Evolutionary conservation across 2,113 vertebrate genomes (phyloP).

Genomic region (Dascyllus trimaculatus): DNA sequence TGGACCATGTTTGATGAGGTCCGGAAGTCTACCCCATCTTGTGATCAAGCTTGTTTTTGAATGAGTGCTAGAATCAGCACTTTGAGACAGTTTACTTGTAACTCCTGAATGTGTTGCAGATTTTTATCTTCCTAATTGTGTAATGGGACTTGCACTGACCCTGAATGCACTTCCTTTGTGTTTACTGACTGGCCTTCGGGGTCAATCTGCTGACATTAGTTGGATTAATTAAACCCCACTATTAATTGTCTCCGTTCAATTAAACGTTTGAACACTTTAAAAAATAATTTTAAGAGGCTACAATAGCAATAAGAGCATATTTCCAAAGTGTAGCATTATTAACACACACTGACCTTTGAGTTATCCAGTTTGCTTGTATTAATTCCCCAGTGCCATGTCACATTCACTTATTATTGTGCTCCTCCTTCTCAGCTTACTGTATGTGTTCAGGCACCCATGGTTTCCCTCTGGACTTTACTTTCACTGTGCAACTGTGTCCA

Average conservation of each 20-base stretch:
- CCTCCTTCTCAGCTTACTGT: neutral
- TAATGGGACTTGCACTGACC: too few species aligned
- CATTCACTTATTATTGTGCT: slow-evolving; percentile 6
- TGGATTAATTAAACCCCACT: neutral
- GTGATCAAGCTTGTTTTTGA: too few species aligned
- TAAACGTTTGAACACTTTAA: neutral
- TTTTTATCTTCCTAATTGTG: too few species aligned
- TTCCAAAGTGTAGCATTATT: neutral
- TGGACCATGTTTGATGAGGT: too few species aligned
- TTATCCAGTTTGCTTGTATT: slow-evolving; percentile 4
- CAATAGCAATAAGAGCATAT: neutral
- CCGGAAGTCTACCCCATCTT: too few species aligned
- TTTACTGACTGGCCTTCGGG: neutral
- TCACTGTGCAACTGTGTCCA: slow-evolving; percentile 15
- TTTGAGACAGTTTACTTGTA: too few species aligned
- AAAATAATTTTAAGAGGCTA: neutral
- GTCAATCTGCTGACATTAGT: neutral
- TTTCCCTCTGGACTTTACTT: slow-evolving; percentile 7
- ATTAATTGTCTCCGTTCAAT: neutral
- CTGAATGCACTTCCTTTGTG: neutral
- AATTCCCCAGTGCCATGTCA: slow-evolving; percentile 22
- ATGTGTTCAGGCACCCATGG: neutral
- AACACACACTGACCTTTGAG: slow-evolving; percentile 13
- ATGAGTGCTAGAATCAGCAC: too few species aligned
- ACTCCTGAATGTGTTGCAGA: too few species aligned